Evolutionary conservation across 2,888 invertebrate species (phyloP).

Genomic region (Gari tellinella): DNA sequence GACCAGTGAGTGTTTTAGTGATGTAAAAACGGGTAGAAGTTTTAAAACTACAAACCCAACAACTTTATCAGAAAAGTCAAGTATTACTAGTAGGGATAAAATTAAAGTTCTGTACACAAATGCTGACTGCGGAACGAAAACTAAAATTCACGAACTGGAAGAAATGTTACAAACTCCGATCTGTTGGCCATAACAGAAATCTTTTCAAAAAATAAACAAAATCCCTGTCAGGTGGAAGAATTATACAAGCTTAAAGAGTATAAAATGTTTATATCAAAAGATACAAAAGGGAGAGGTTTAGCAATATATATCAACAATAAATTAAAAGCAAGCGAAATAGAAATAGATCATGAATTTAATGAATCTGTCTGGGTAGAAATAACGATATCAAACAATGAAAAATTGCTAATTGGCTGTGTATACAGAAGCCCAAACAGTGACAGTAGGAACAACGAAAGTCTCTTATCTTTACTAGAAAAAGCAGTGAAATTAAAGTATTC

Average conservation of each 20-base stretch:
- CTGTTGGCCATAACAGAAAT: conserved; percentile 8
- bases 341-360: neutral
- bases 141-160: conserved; percentile 1
- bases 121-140: conserved; percentile 13
- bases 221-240: neutral
- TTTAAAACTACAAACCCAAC: too few relatives aligned
- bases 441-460: neutral
- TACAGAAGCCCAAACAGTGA: conserved; percentile 7
- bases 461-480: neutral
- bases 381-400: neutral
- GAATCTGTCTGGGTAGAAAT: conserved; percentile 1
- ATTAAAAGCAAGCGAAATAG: neutral
- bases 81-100: neutral
- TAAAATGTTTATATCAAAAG: neutral
- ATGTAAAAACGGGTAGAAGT: too few relatives aligned
- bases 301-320: neutral
- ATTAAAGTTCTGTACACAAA: conserved; percentile 11
- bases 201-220: conserved; percentile 1
- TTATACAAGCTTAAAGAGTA: conserved; percentile 5
- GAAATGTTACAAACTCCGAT: neutral
- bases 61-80: neutral
- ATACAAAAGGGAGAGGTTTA: neutral
- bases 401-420: neutral
- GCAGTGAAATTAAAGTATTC: neutral
- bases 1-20: too few relatives aligned